Evolutionary conservation across 2,888 invertebrate genomes (phyloP).

Genomic region (Ophion ventricosus): DNA sequence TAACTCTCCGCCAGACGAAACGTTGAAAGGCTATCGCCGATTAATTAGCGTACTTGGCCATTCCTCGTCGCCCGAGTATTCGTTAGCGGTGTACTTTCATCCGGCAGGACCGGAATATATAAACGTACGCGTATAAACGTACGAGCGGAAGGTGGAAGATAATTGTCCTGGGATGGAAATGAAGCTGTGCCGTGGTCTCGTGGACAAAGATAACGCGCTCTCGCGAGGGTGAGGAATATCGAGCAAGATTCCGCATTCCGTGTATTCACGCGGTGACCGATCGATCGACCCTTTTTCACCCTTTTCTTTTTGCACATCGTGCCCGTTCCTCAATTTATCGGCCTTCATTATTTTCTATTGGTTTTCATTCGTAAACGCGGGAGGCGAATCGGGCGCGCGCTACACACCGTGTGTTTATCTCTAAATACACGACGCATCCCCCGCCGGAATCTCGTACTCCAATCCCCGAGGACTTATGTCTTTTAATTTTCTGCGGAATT

Average conservation of each 20-base stretch:
- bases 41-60: too few species aligned
- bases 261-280: slow-evolving; percentile 4
- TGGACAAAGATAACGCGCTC: slow-evolving; percentile 2
- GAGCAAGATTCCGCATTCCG: not conserved
- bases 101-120: too few species aligned
- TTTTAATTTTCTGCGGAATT: slow-evolving; percentile 65
- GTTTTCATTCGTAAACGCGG: slow-evolving; percentile 21
- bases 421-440: slow-evolving; percentile 14
- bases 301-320: not conserved
- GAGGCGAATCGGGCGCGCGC: not conserved
- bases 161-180: slow-evolving; percentile 12
- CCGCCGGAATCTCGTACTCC: slow-evolving; percentile 32
- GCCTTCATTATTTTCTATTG: slow-evolving; percentile 27
- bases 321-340: slow-evolving; percentile 20
- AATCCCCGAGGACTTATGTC: slow-evolving; percentile 59
- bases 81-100: too few species aligned
- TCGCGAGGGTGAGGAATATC: slow-evolving; percentile 6
- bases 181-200: not conserved
- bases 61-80: too few species aligned
- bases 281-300: slow-evolving; percentile 26
- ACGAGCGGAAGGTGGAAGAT: not conserved
- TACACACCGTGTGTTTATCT: slow-evolving; percentile 12
- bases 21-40: too few species aligned
- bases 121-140: too few species aligned
- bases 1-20: too few species aligned